Evolutionary conservation across 2,113 vertebrate genomes (phyloP), one percentile per base, ranked within the genome.

Genomic region (Sceloporus undulatus): DNA sequence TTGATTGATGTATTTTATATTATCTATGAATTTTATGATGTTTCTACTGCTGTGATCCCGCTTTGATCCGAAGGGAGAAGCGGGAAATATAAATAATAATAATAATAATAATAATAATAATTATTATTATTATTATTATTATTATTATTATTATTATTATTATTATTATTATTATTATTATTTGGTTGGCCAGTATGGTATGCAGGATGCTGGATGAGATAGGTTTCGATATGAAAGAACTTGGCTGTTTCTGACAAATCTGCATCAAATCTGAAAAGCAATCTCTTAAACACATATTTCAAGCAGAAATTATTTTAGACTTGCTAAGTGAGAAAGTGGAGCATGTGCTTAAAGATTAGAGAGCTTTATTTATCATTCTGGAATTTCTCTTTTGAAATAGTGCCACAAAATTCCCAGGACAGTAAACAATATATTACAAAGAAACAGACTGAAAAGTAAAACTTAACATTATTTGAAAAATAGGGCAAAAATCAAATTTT

Each of bases 191-290:
- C 42, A 83, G 7, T 70, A 3, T 73, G 21, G 48, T 21, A 84
- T 34, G 14, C 29, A 34, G 5, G 27, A 21, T 34, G 34, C 29
- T 34, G n/a, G 18, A 70, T 40, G 1, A 23, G 56, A 81, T 40
- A 48, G 21, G 27, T 52, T 13, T 14, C 13, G 34, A 11, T 68
- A 21, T 56, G 71, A 84, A 34, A 29, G 16, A 74, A n/a, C 54
- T 16, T 18, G 27, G 48, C 82, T 34, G 11, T 56, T 2, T 42
- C 21, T 62, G 73, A 85, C 86, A 54, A 92, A 0, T 90, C 82
- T 92, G 82, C 23, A 87, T 42, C 0, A 10, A 5, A 42, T 13
- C 66, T 70, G 54, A 82, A 90, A 84, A 89, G 70, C 70, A 89
- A 54, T 29, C 54, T 21, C 19, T 21, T 29, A 42, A 34, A 34